phyloP scores from a whole-genome alignment of 2,113 vertebrate genomes.

The Columba livia region DNA sequence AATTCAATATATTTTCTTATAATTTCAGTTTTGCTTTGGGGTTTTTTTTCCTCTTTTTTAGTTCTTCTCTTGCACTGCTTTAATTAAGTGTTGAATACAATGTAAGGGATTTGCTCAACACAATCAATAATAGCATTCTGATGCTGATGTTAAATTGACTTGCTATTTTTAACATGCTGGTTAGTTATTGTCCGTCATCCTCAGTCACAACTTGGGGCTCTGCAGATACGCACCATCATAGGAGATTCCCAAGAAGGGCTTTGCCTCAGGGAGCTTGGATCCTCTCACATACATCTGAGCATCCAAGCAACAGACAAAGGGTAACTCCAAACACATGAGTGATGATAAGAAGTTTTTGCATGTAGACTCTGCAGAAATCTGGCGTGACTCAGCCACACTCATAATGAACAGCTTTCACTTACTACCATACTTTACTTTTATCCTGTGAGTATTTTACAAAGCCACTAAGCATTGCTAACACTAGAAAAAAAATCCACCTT shows the following conservation, averaged over 20 bases:
- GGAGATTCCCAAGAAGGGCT: background rate
- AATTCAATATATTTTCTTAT: background rate
- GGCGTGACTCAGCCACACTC: background rate
- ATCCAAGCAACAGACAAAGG: background rate
- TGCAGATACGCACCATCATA: background rate
- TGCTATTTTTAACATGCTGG: constrained; percentile 48
- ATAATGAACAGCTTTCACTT: background rate
- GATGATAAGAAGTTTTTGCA: background rate
- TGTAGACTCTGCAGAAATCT: background rate
- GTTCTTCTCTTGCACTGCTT: background rate
- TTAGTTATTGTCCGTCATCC: constrained; percentile 7
- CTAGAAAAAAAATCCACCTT: background rate
- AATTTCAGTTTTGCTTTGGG: background rate
- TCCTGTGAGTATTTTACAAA: background rate
- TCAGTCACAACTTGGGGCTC: background rate
- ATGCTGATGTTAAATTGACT: constrained; percentile 48
- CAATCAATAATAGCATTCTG: constrained; percentile 54
- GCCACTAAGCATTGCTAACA: background rate
- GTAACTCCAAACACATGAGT: background rate
- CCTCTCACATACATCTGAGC: background rate
- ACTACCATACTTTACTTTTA: background rate
- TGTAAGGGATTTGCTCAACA: constrained; percentile 47
- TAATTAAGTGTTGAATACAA: constrained; percentile 56
- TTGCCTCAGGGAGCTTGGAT: background rate
- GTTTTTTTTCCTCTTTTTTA: background rate